These are phyloP conservation scores for Corella eumyota DNA, from an alignment of 23 tunicate species.

Conservation along the genomic window DNA sequence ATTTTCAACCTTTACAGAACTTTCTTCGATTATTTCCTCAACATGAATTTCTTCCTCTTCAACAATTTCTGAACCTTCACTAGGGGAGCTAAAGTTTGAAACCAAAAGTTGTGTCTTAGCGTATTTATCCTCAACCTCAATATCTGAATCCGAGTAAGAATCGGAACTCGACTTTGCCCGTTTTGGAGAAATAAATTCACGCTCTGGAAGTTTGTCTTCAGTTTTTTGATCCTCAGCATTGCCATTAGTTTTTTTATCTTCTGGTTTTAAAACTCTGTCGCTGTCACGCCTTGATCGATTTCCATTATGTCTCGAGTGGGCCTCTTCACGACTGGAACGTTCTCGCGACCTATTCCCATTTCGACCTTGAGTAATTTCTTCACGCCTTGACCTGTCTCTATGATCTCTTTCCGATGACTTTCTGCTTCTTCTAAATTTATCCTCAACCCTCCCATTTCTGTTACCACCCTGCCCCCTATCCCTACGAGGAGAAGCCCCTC, in stretches of 20 bases:
- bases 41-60: constrained; percentile 12
- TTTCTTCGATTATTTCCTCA: constrained; percentile 1
- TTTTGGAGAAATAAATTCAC: neutral
- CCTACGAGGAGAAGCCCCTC: too few relatives aligned
- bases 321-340: neutral
- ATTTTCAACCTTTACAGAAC: neutral
- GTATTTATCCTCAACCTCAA: constrained; percentile 1
- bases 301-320: neutral
- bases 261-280: neutral
- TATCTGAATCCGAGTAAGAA: constrained; percentile 3
- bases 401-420: neutral
- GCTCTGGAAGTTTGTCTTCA: neutral
- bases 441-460: constrained; percentile 6
- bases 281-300: neutral
- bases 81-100: constrained; percentile 14
- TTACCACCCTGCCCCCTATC: constrained; percentile 10
- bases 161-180: neutral
- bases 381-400: neutral
- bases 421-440: neutral
- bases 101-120: constrained; percentile 4
- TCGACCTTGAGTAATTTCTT: neutral
- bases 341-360: neutral
- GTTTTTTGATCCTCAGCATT: neutral
- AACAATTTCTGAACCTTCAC: constrained; percentile 5
- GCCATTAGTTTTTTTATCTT: neutral